These are phyloP conservation scores for Poeciliopsis occidentalis DNA, from an alignment of 2,113 vertebrate species.

Conservation along the genomic window DNA sequence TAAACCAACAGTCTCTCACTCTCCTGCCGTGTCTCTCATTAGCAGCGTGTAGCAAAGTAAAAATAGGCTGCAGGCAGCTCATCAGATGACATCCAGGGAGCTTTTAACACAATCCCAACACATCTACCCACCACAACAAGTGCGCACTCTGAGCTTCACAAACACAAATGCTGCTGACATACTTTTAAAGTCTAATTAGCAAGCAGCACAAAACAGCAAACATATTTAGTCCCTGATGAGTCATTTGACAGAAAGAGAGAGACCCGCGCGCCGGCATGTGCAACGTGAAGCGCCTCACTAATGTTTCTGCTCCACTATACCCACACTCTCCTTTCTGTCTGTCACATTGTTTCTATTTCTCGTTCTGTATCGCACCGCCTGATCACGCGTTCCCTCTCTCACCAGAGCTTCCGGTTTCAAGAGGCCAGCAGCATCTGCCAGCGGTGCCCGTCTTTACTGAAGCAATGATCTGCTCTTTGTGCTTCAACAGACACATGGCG, in stretches of 20 bases:
- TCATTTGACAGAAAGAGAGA: conserved; percentile 11
- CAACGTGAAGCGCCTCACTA: background rate
- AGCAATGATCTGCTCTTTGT: background rate
- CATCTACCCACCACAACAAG: background rate
- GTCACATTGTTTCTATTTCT: conserved; percentile 22
- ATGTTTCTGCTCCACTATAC: conserved; percentile 13
- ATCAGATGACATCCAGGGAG: conserved; percentile 28
- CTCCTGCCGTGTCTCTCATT: conserved; percentile 26
- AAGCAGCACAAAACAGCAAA: conserved; percentile 12
- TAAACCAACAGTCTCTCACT: conserved; percentile 8
- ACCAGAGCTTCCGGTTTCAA: conserved; percentile 18
- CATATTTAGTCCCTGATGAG: conserved; percentile 10
- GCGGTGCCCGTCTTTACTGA: background rate
- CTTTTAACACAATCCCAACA: conserved; percentile 38
- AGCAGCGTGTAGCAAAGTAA: conserved; percentile 23
- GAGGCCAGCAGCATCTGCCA: background rate
- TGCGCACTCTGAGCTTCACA: background rate
- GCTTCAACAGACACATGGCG: no score
- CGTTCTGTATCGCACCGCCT: conserved; percentile 8
- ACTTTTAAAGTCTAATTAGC: conserved; percentile 7
- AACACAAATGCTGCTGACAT: background rate
- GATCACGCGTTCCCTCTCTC: conserved; percentile 20
- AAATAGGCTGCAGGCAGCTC: conserved; percentile 36
- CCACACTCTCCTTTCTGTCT: conserved; percentile 3
- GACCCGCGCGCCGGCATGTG: background rate